Percentiles rank a stretch among this genome's conserved stretches.
phyloP scores from a whole-genome alignment of 1,140 invertebrate species.

The Heliothis subflexa region DNA sequence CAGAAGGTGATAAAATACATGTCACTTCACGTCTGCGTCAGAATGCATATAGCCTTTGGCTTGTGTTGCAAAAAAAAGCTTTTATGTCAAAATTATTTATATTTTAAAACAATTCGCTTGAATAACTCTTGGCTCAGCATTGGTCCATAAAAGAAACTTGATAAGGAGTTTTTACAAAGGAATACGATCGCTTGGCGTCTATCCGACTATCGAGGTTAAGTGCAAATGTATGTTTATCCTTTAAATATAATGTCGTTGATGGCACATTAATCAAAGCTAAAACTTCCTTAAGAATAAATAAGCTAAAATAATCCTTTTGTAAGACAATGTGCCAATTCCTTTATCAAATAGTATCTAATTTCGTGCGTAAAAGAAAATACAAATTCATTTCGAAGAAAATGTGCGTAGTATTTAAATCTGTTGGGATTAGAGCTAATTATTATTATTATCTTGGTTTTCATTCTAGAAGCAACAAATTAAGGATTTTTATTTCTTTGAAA shows the following conservation, averaged over 20 bases:
- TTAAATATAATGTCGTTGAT: background rate
- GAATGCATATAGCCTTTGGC: background rate
- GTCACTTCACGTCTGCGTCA: too few species aligned
- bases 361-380: background rate
- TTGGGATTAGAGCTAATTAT: background rate
- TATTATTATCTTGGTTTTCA: background rate
- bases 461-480: background rate
- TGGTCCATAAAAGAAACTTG: background rate
- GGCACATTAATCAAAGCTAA: background rate
- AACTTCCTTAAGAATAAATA: too few species aligned
- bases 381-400: background rate
- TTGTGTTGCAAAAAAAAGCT: constrained; percentile 16
- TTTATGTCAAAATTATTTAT: background rate
- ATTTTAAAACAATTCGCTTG: background rate
- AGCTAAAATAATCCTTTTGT: background rate
- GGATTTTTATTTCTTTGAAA: too few species aligned
- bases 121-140: background rate
- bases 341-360: background rate
- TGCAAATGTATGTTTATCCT: background rate
- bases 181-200: constrained; percentile 2
- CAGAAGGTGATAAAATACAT: too few species aligned
- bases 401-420: background rate
- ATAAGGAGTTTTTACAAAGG: background rate
- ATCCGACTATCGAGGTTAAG: background rate
- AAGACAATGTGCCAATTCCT: background rate